Conservation (phyloP, 2,797 vertebrate species). For the Eospalax fontanierii region DNA sequence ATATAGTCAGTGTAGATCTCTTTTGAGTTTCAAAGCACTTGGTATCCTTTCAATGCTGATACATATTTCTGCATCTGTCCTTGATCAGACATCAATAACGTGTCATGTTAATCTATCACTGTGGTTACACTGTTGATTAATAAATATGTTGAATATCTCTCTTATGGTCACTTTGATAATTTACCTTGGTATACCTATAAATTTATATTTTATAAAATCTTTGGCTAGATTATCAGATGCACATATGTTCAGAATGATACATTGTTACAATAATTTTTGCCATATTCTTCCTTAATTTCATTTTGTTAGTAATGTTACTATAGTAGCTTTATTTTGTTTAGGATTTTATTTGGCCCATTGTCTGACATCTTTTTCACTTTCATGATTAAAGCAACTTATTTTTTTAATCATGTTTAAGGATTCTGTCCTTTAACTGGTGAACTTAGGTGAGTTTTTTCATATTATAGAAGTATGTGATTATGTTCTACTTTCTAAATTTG, state of each 20-base stretch:
- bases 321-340: neutral
- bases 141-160: neutral
- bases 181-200: conserved; percentile 20
- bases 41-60: neutral
- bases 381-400: neutral
- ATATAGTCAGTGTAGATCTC: neutral
- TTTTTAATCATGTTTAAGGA: neutral
- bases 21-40: neutral
- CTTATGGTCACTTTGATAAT: neutral
- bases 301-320: neutral
- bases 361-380: neutral
- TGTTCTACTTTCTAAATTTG: conserved; percentile 9
- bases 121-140: neutral
- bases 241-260: neutral
- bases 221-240: neutral
- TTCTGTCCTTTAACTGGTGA: conserved; percentile 30
- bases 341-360: neutral
- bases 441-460: neutral
- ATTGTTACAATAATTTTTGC: neutral
- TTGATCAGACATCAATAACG: neutral
- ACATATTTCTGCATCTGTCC: neutral
- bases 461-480: neutral
- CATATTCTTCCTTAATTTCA: neutral
- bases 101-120: neutral
- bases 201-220: conserved; percentile 12